Percentiles rank a stretch among this genome's conserved stretches.
Conservation (phyloP, 2,888 invertebrate genomes). For the Alviniconcha strummeri region DNA sequence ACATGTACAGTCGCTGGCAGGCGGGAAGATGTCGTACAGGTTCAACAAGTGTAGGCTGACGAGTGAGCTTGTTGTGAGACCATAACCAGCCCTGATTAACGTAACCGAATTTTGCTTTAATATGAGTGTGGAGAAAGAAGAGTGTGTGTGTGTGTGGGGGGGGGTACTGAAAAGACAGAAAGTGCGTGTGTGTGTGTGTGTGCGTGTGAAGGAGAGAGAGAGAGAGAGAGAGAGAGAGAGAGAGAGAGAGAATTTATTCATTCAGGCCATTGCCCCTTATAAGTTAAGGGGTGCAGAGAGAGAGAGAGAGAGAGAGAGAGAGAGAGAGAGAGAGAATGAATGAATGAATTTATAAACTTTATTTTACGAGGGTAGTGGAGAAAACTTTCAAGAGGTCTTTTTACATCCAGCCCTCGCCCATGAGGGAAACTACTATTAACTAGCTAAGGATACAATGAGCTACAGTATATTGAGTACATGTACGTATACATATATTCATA, state of each 20-base stretch:
- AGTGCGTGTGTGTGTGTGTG: conserved; percentile 1
- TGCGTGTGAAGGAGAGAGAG: background rate
- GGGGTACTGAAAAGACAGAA: background rate
- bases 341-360: background rate
- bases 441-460: no score
- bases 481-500: no score
- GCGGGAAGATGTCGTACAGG: no score
- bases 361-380: background rate
- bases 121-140: background rate
- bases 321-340: background rate
- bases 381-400: no score
- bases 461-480: no score
- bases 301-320: background rate
- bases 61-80: no score
- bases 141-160: background rate
- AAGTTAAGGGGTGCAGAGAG: no score
- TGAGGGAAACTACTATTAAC: no score
- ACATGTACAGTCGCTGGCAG: no score
- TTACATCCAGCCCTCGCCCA: no score
- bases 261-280: background rate
- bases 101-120: background rate
- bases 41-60: no score
- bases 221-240: no score
- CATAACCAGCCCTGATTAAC: background rate
- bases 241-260: background rate